Conservation (phyloP, 2,888 invertebrate genomes). For the Diadegma fenestrale region DNA sequence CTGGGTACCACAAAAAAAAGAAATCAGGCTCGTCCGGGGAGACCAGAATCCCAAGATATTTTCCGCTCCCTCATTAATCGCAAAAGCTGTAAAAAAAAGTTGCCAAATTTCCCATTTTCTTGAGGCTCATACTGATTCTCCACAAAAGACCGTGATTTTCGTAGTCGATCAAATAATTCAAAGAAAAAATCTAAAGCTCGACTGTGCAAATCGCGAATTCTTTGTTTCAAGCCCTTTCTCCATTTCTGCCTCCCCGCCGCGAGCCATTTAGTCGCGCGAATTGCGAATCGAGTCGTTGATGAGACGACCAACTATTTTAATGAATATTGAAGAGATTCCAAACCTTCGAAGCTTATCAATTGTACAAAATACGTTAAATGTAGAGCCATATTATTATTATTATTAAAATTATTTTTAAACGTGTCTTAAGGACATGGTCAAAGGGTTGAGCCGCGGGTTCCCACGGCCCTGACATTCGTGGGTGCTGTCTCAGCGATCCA, state of each 20-base stretch:
- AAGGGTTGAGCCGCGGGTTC: too few relatives aligned
- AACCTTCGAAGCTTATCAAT: constrained; percentile 80
- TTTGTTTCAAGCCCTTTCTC: constrained; percentile 16
- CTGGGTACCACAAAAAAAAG: constrained; percentile 55
- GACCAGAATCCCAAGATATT: constrained; percentile 37
- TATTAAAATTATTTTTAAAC: constrained; percentile 73
- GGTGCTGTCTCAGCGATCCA: constrained; percentile 74
- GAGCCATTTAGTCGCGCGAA: constrained; percentile 46
- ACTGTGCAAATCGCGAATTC: constrained; percentile 72
- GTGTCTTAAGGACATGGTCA: too few relatives aligned
- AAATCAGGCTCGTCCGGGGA: constrained; percentile 56
- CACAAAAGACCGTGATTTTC: constrained; percentile 64
- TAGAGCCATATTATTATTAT: constrained; percentile 77
- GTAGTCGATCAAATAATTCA: constrained; percentile 63
- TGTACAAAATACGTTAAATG: constrained; percentile 82
- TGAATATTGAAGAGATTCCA: constrained; percentile 73
- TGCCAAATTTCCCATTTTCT: constrained; percentile 34
- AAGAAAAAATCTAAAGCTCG: constrained; percentile 65
- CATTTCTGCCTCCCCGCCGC: constrained; percentile 2
- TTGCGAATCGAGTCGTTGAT: constrained; percentile 68
- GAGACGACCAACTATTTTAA: constrained; percentile 68
- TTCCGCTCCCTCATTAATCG: constrained; percentile 29
- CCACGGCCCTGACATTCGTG: too few relatives aligned
- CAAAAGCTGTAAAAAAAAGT: constrained; percentile 25
- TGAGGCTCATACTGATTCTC: not conserved